phyloP scores from a whole-genome alignment of 2,888 invertebrate species.

The Entomobrya proxima region DNA sequence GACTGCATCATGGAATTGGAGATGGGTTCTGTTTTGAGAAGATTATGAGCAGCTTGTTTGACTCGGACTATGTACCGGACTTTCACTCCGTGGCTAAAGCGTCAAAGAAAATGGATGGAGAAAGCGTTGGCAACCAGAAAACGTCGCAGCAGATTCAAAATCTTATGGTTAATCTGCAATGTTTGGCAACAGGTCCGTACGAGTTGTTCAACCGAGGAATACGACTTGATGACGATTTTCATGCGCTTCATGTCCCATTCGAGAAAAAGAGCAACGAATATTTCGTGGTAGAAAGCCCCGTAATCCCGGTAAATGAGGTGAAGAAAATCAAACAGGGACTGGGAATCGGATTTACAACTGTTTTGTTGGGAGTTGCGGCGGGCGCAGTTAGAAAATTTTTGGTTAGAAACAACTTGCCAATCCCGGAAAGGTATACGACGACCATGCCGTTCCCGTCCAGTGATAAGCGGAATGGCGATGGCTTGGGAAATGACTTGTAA shows the following conservation, averaged over 20 bases:
- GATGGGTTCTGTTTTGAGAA: constrained; percentile 44
- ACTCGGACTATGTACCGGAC: constrained; percentile 10
- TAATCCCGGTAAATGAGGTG: background rate
- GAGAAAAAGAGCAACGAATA: background rate
- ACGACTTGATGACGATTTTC: background rate
- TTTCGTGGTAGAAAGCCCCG: constrained; percentile 28
- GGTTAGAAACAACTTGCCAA: background rate
- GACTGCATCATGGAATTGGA: constrained; percentile 40
- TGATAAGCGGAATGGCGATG: background rate
- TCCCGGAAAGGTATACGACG: constrained; percentile 11
- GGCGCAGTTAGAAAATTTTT: constrained; percentile 41
- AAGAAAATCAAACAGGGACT: constrained; percentile 4
- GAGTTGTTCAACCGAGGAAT: constrained; percentile 11
- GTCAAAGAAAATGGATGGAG: background rate
- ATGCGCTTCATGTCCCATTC: constrained; percentile 7
- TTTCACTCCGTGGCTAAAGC: background rate
- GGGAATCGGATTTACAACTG: constrained; percentile 13
- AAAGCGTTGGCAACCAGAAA: background rate
- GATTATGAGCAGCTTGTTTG: constrained; percentile 21
- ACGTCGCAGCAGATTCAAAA: background rate
- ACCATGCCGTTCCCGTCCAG: constrained; percentile 21
- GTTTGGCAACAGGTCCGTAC: constrained; percentile 32
- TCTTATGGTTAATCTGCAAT: background rate
- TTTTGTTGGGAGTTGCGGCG: constrained; percentile 15
- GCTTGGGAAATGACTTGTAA: constrained; percentile 53